Conservation (phyloP, 1,140 invertebrate genomes). For the Megalonaias nervosa region DNA sequence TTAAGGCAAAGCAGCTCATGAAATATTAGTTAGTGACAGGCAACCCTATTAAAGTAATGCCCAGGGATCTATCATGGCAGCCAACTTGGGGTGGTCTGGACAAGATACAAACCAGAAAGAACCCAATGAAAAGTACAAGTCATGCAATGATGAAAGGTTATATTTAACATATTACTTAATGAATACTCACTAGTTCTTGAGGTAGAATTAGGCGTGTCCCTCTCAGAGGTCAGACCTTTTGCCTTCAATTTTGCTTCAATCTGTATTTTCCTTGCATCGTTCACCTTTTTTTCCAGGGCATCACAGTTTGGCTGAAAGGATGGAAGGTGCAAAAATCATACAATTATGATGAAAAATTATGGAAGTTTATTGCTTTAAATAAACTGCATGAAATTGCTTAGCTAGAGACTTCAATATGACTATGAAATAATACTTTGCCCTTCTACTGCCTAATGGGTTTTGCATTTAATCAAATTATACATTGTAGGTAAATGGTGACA, state of each 20-base stretch:
- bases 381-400: neutral
- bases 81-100: no score
- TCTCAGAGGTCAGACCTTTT: conserved; percentile 54
- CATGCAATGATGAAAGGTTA: neutral
- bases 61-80: no score
- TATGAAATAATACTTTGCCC: neutral
- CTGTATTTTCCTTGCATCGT: conserved; percentile 82
- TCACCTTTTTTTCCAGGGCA: conserved; percentile 82
- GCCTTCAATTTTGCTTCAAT: conserved; percentile 83
- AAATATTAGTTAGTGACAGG: no score
- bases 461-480: neutral
- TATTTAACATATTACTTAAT: neutral
- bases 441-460: neutral
- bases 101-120: no score
- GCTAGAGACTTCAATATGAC: neutral
- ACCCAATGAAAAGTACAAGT: neutral
- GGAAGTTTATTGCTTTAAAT: neutral
- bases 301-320: conserved; percentile 80
- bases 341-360: neutral
- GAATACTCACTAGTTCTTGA: conserved; percentile 57
- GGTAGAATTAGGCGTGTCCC: conserved; percentile 64
- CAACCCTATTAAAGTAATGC: no score
- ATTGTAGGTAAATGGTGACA: neutral
- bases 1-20: no score
- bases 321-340: neutral